phyloP scores from a whole-genome alignment of 35 echinoderm and acorn worm genomes.

The Heliocidaris tuberculata region DNA sequence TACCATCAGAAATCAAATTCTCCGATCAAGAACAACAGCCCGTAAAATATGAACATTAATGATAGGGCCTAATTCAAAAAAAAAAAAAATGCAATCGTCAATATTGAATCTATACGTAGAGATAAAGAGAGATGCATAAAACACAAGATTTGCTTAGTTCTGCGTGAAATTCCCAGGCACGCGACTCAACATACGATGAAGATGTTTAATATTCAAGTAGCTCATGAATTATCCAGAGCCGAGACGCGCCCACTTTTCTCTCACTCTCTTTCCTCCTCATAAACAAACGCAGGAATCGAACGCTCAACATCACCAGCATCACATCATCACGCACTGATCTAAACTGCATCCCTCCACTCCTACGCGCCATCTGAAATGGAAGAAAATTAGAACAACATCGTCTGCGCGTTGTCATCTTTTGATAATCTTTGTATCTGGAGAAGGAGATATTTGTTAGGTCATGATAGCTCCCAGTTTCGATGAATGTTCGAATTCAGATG shows the following conservation, averaged over 20 bases:
- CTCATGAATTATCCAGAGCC: neutral
- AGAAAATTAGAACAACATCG: neutral
- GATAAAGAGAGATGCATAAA: neutral
- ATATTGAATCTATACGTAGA: no score
- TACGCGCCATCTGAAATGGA: neutral
- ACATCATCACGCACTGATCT: neutral
- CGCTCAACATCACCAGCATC: neutral
- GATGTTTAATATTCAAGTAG: neutral
- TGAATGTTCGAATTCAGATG: neutral
- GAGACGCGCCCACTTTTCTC: neutral
- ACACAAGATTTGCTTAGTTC: no score
- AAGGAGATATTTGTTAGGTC: neutral
- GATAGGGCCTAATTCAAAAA: no score
- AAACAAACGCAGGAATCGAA: neutral
- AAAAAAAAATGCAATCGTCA: no score
- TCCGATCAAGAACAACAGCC: no score
- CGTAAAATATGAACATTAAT: no score
- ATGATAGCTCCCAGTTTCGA: neutral
- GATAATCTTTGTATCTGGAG: neutral
- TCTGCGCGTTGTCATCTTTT: neutral
- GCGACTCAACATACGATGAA: neutral
- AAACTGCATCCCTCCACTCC: neutral
- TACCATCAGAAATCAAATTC: no score
- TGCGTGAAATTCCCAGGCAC: constrained; percentile 15
- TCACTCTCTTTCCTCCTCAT: neutral